Evolutionary conservation across 2,797 vertebrate genomes (phyloP).

Genomic region (Nannoperca australis): DNA sequence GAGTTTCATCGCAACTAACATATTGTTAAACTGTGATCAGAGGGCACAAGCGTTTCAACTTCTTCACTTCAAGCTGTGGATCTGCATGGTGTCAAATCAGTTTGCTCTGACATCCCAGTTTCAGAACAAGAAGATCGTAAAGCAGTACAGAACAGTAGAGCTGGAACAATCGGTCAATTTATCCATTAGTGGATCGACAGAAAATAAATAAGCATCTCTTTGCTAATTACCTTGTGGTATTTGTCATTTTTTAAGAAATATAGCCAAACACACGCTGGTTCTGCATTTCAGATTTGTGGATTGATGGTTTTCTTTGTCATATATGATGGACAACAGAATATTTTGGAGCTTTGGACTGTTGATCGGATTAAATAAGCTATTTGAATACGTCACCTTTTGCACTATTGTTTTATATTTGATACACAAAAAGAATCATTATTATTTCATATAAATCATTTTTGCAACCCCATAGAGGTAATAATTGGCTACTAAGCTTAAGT

Average conservation of each 20-base stretch:
- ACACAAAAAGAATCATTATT: neutral
- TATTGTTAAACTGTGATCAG: neutral
- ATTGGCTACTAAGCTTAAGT: neutral
- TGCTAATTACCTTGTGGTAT: neutral
- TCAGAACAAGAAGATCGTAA: neutral
- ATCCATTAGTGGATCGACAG: neutral
- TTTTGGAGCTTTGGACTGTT: neutral
- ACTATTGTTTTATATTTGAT: neutral
- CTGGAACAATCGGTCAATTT: neutral
- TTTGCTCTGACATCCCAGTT: constrained; percentile 24
- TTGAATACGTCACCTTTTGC: neutral
- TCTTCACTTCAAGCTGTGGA: neutral
- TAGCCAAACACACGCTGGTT: neutral
- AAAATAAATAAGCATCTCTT: neutral
- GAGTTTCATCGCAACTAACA: neutral
- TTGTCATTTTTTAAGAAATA: neutral
- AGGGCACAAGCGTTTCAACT: neutral
- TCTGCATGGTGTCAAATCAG: constrained; percentile 7
- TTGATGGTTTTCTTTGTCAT: neutral
- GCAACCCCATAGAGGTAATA: too few relatives aligned
- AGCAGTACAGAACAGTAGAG: neutral
- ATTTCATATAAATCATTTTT: too few relatives aligned
- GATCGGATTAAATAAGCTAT: neutral
- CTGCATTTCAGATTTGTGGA: neutral
- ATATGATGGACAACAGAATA: neutral